Evolutionary conservation across 1,140 invertebrate genomes (phyloP), one percentile per base, ranked within the genome.

Genomic region (Lepidurus apus): DNA sequence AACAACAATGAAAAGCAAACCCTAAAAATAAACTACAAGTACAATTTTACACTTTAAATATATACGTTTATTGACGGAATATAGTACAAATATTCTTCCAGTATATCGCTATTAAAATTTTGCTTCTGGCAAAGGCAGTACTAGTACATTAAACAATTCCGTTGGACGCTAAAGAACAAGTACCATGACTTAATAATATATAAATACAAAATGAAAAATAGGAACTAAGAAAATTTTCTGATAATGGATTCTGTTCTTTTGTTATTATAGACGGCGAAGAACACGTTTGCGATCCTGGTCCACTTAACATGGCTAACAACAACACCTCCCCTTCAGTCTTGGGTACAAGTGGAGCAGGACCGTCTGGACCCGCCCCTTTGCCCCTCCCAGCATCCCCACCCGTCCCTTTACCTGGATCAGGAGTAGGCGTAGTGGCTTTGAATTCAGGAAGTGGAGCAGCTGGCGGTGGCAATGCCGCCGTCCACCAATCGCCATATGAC

Each of bases 401-500:
- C 73, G 78, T 74, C 73, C 75, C 21, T 43, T 79, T 43, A 74
- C 73, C 42, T n/a, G 43, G 26, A 10, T 45, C 75, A 42, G 43
- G 43, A 53, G 43, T 77, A 13, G 24, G 75, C 24, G 73, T 73
- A 1, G 78, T 45, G 17, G 78, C 73, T 44, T 79, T 43, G 26
- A 74, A 65, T 65, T 65, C 53, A 65, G 53, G 53, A n/a, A 65
- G 53, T 65, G 53, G 53, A 7, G 53, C 53, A 43, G 76, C 43
- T n/a, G 74, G 45, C 43, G 77, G 77, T 75, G 73, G 77, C 73
- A 80, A 42, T 26, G 43, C 73, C 10, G 34, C 80, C 26, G 47
- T 80, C 78, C 93, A 94, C 85, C 92, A 93, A 83, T 92, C 93
- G 77, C 93, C 93, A 0, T 95, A 95, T 83, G 93, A 95, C 84